phyloP scores from a whole-genome alignment of 35 echinoderm and acorn worm genomes.

The Anneissia japonica region DNA sequence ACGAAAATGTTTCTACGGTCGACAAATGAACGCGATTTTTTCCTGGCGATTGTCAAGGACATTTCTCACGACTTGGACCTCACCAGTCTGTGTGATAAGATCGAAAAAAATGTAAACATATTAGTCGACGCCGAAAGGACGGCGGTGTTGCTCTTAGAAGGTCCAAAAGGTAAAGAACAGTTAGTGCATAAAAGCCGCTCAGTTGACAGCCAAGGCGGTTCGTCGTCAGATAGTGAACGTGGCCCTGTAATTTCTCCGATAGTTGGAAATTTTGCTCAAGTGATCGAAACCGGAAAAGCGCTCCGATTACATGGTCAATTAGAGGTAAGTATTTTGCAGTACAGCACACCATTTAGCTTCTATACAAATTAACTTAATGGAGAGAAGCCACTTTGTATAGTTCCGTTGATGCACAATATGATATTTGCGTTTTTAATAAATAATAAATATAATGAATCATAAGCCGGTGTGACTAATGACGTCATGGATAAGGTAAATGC shows the following conservation, averaged over 20 bases:
- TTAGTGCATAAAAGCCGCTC: conserved; percentile 22
- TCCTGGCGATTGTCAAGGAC: conserved; percentile 90
- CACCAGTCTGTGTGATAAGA: conserved; percentile 64
- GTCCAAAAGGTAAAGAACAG: conserved; percentile 72
- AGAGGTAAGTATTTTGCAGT: not conserved
- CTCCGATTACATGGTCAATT: not conserved
- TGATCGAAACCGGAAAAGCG: not conserved
- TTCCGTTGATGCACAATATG: too few relatives aligned
- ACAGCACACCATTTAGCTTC: too few relatives aligned
- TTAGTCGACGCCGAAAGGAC: conserved; percentile 65
- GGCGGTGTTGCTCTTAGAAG: conserved; percentile 71
- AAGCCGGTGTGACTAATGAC: too few relatives aligned
- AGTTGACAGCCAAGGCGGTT: not conserved
- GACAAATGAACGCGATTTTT: conserved; percentile 83
- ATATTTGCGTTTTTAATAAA: too few relatives aligned
- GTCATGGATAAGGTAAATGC: too few relatives aligned
- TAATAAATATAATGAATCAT: too few relatives aligned
- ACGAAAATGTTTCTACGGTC: conserved; percentile 70
- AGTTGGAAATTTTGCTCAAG: not conserved
- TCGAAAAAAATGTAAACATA: conserved; percentile 59
- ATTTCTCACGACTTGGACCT: conserved; percentile 93
- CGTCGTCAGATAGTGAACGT: not conserved
- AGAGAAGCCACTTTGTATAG: too few relatives aligned
- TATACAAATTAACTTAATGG: too few relatives aligned
- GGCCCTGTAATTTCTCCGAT: not conserved